Evolutionary conservation across 2,113 vertebrate genomes (phyloP), one percentile per base, ranked within the genome.

Genomic region (Coracopsis vasa): DNA sequence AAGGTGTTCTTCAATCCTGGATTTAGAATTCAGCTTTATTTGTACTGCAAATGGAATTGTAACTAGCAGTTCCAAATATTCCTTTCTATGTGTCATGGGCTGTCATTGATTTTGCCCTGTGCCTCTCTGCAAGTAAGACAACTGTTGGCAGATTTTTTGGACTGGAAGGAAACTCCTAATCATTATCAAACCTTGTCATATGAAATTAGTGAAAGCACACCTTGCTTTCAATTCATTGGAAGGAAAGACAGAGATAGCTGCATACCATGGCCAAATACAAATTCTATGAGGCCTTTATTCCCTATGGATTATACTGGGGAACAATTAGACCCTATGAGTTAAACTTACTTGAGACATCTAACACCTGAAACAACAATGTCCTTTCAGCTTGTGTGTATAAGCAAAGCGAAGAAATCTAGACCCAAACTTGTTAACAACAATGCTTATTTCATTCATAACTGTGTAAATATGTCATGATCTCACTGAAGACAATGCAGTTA

Each of bases 131-230:
- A 96, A 94, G 87, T 95, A 56, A 66, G 90, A 91, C 75, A 94
- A 88, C 79, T 97, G 29, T 37, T 93, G 97, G 74, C 62, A 97
- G 94, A 84, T 94, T 86, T 97, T 97, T 95, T 92, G 45, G 62
- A 94, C 69, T 90, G 86, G 54, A 87, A 44, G 28, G 28, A 83
- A 97, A 89, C 62, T 94, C 91, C 90, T 93, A 96, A 80, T 35
- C 47, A 86, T 83, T 96, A 50, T 80, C 44, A 90, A 71, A 84
- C 5, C 27, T 62, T 72, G 7, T 28, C 78, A 31, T 24, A 58
- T 20, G 5, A 33, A 56, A 85, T 92, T 97, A 94, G 54, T 80
- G 72, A 92, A 88, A 93, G 28, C 65, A 93, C 66, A 75, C 70
- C 28, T 71, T 95, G 72, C 54, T 96, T 97, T 96, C 72, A 73